Percentiles rank a stretch among this genome's conserved stretches.
phyloP scores from a whole-genome alignment of 2,113 vertebrate species.

The Prionailurus viverrinus region DNA sequence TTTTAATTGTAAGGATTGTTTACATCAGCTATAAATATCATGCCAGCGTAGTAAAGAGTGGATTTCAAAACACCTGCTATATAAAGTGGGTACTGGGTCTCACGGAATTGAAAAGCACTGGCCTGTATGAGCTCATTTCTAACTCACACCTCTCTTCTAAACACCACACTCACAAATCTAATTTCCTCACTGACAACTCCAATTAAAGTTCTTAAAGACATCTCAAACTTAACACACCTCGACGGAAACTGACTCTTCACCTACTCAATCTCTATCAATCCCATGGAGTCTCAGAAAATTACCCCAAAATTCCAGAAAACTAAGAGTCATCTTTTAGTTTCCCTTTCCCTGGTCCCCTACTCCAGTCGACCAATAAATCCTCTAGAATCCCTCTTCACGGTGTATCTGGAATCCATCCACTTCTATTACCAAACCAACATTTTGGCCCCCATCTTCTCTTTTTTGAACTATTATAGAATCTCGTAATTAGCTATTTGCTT shows the following conservation, averaged over 20 bases:
- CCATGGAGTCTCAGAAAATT: background rate
- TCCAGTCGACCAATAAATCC: slow-evolving; percentile 10
- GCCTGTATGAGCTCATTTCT: background rate
- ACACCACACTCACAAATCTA: background rate
- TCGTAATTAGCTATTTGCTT: background rate
- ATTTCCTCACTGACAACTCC: background rate
- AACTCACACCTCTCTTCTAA: background rate
- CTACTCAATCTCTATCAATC: background rate
- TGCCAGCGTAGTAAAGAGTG: background rate
- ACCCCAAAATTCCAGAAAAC: background rate
- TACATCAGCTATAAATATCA: background rate
- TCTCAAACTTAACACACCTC: background rate
- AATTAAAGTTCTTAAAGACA: background rate
- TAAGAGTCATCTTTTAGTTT: background rate
- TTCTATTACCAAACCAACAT: background rate
- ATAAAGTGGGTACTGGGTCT: background rate
- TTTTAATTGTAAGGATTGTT: background rate
- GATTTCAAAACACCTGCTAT: background rate
- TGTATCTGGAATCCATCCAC: background rate
- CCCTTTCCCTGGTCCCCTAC: background rate
- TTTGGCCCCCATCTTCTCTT: background rate
- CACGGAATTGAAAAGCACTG: background rate
- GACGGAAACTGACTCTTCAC: background rate
- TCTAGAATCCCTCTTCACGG: background rate
- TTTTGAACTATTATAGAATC: background rate